phyloP scores from a whole-genome alignment of 2,888 invertebrate species.

The Acanthosepion esculentum region DNA sequence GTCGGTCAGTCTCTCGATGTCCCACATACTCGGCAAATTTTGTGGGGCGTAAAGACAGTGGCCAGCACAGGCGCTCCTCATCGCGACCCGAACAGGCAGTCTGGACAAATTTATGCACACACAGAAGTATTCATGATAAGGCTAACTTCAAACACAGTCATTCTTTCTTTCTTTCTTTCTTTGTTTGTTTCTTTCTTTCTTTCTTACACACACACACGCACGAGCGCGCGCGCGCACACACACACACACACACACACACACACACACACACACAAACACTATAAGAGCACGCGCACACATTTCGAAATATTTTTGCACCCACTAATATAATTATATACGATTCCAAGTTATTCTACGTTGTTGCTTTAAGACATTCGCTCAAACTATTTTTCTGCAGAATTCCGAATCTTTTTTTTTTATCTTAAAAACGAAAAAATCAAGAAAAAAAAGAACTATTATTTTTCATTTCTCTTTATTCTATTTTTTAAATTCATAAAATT shows the following conservation, averaged over 20 bases:
- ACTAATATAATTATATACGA: background rate
- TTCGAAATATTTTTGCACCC: background rate
- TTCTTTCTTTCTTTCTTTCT: background rate
- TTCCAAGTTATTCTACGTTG: too few relatives aligned
- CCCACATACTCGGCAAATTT: background rate
- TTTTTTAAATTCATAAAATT: too few relatives aligned
- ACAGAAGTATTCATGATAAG: too few relatives aligned
- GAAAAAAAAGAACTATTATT: too few relatives aligned
- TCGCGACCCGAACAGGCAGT: background rate
- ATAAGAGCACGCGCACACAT: background rate
- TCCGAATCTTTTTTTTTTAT: too few relatives aligned
- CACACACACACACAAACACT: rapidly evolving
- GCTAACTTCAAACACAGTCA: background rate
- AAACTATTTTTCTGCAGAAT: too few relatives aligned
- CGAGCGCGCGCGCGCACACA: too few relatives aligned
- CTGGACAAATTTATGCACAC: background rate
- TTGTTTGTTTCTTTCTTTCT: background rate
- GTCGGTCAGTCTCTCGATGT: background rate
- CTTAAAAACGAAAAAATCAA: too few relatives aligned
- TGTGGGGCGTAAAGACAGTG: background rate
- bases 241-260: background rate
- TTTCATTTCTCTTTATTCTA: too few relatives aligned
- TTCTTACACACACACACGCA: background rate
- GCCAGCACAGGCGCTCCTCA: background rate
- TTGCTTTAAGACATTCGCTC: too few relatives aligned